These are phyloP conservation scores for Sepioteuthis lessoniana DNA, from an alignment of 2,888 invertebrate species.

Conservation along the genomic window DNA sequence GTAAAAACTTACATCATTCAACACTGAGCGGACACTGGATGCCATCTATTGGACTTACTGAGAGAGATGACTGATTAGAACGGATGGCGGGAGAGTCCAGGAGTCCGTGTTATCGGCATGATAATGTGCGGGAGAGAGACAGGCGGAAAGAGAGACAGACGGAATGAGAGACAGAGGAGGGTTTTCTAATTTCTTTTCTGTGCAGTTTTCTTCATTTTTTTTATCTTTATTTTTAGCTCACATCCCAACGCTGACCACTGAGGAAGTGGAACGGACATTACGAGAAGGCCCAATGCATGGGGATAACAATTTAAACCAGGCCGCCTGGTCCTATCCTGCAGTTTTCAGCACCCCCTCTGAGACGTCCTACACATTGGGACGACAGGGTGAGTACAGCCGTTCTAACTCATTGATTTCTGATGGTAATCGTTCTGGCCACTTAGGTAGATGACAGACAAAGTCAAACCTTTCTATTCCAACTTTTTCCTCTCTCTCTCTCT, in stretches of 20 bases:
- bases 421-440: neutral
- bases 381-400: neutral
- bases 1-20: too few relatives aligned
- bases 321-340: slow-evolving; percentile 46
- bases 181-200: too few relatives aligned
- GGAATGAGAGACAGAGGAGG: too few relatives aligned
- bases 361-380: slow-evolving; percentile 34
- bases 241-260: slow-evolving; percentile 44
- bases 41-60: too few relatives aligned
- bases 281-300: slow-evolving; percentile 47
- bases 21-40: too few relatives aligned
- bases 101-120: too few relatives aligned
- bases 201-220: neutral
- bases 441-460: too few relatives aligned
- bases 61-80: too few relatives aligned
- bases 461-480: too few relatives aligned
- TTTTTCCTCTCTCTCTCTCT: neutral
- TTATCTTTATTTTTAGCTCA: neutral
- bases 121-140: too few relatives aligned
- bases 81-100: too few relatives aligned
- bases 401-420: neutral
- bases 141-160: too few relatives aligned
- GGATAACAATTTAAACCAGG: slow-evolving; percentile 44
- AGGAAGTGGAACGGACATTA: slow-evolving; percentile 47
- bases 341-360: slow-evolving; percentile 24